Evolutionary conservation across 2,113 vertebrate genomes (phyloP).

Genomic region (Crotophaga sulcirostris): DNA sequence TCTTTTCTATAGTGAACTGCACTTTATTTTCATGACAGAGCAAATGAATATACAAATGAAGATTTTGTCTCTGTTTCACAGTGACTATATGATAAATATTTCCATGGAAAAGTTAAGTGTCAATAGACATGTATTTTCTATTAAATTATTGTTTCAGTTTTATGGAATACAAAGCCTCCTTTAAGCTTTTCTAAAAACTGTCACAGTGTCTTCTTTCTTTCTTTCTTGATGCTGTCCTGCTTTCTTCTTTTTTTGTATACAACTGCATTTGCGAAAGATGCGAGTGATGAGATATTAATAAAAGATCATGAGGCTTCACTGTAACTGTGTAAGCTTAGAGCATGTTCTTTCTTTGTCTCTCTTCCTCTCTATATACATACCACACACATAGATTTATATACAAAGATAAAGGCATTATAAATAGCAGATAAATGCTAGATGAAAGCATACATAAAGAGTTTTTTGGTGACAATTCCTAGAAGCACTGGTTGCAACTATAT

Average conservation of each 20-base stretch:
- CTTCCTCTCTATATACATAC: neutral
- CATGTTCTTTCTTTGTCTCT: neutral
- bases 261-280: neutral
- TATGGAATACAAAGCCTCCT: neutral
- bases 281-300: conserved; percentile 26
- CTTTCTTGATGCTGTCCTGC: neutral
- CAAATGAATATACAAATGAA: neutral
- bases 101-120: conserved; percentile 3
- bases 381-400: neutral
- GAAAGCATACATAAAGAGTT: neutral
- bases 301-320: conserved; percentile 9
- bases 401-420: neutral
- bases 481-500: neutral
- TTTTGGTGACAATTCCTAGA: neutral
- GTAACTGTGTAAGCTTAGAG: neutral
- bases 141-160: conserved; percentile 18
- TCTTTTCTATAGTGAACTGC: neutral
- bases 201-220: neutral
- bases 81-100: neutral
- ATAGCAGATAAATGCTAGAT: neutral
- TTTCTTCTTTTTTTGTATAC: neutral
- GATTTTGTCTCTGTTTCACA: neutral
- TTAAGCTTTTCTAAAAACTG: neutral
- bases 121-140: neutral
- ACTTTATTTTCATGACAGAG: neutral